Evolutionary conservation across 1,140 invertebrate genomes (phyloP).

Genomic region (Tribolium castaneum): DNA sequence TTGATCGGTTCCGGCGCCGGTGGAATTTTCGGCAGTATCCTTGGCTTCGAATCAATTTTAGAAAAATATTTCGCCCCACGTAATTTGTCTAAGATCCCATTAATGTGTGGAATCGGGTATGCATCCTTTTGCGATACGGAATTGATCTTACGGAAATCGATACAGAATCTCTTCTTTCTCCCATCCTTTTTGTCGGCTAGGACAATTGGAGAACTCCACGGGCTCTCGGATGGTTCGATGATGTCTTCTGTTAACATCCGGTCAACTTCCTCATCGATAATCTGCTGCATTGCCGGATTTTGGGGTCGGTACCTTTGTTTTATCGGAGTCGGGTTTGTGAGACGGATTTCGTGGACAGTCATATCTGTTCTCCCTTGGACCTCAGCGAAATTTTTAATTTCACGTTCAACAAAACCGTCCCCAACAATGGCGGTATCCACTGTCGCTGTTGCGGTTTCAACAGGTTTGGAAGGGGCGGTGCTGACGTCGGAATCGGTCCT

Average conservation of each 20-base stretch:
- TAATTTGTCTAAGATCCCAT: background rate
- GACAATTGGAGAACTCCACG: background rate
- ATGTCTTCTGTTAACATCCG: background rate
- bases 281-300: background rate
- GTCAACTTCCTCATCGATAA: background rate
- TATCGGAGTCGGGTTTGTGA: background rate
- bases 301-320: background rate
- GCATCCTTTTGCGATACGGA: background rate
- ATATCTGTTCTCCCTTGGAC: background rate
- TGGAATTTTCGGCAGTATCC: background rate
- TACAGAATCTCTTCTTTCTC: background rate
- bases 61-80: background rate
- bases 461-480: no score
- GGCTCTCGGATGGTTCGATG: background rate
- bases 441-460: no score
- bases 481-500: no score
- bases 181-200: background rate
- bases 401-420: no score
- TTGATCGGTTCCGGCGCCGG: no score
- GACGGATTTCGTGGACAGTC: background rate
- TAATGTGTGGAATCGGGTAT: background rate
- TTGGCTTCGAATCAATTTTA: background rate
- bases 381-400: no score
- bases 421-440: no score
- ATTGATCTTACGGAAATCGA: background rate